Evolutionary conservation across 1,140 invertebrate genomes (phyloP).

Genomic region (Drosophila baimaii): DNA sequence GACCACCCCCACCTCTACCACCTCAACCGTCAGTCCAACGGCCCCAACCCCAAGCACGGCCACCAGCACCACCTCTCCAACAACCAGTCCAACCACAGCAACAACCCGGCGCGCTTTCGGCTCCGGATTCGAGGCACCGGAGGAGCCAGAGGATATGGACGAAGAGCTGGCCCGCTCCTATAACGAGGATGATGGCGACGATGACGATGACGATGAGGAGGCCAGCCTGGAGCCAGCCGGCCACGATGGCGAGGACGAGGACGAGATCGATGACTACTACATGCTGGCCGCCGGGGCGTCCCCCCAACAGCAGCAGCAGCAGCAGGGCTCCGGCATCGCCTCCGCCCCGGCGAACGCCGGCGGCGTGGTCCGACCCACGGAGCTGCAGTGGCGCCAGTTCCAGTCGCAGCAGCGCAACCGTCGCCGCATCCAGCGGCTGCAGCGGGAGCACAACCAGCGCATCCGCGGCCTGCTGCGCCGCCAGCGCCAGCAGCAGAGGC

Average conservation of each 20-base stretch:
- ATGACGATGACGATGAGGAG: conserved; percentile 36
- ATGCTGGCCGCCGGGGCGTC: conserved; percentile 33
- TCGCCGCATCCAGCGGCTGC: conserved; percentile 63
- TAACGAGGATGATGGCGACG: conserved; percentile 13
- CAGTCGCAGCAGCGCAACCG: conserved; percentile 68
- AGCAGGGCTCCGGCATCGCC: not conserved
- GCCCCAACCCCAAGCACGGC: not conserved
- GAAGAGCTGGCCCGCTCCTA: conserved; percentile 10
- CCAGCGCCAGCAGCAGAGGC: conserved; percentile 49
- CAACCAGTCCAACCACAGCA: not conserved
- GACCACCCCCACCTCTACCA: not conserved
- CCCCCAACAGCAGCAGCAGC: not conserved
- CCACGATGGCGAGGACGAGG: conserved; percentile 28
- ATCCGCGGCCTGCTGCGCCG: conserved; percentile 53
- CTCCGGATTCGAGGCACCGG: not conserved
- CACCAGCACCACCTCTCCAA: not conserved
- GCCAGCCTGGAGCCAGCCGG: not conserved
- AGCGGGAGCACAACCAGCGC: conserved; percentile 63
- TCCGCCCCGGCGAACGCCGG: not conserved
- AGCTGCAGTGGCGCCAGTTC: conserved; percentile 67
- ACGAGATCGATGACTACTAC: conserved; percentile 37
- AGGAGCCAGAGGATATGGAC: conserved; percentile 1
- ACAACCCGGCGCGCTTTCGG: not conserved
- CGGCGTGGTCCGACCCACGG: conserved; percentile 36
- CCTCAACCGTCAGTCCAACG: not conserved